Evolutionary conservation across 2,113 vertebrate genomes (phyloP).

Genomic region (Taxidea taxus): DNA sequence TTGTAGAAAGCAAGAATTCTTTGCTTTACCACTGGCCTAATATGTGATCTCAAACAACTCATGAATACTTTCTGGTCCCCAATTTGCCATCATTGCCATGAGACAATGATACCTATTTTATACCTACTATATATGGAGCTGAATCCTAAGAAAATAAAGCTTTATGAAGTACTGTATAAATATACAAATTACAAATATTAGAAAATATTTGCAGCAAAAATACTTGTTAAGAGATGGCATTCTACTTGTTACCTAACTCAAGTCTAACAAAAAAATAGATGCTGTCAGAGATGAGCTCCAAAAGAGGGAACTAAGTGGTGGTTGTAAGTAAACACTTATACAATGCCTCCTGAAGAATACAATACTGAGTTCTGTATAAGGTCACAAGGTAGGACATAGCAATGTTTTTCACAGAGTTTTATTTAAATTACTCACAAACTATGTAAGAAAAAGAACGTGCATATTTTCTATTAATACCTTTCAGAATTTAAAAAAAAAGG

Average conservation of each 20-base stretch:
- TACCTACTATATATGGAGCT: background rate
- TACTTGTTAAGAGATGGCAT: background rate
- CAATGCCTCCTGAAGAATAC: background rate
- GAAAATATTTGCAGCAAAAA: background rate
- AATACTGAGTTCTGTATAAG: background rate
- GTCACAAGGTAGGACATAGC: background rate
- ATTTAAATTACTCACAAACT: background rate
- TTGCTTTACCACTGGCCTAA: background rate
- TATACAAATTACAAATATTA: background rate
- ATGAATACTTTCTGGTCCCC: background rate
- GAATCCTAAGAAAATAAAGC: background rate
- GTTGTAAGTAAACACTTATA: background rate
- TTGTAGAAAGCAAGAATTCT: background rate
- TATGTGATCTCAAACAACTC: background rate
- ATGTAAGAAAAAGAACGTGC: background rate
- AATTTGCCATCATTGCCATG: background rate
- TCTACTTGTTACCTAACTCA: conserved; percentile 26
- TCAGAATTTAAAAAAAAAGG: background rate
- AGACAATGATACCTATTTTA: background rate
- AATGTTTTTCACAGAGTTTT: background rate
- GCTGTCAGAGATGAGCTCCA: background rate
- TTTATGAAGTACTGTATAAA: background rate
- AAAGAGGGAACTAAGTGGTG: background rate
- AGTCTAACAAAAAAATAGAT: background rate
- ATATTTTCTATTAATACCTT: background rate